Evolutionary conservation across 2,888 invertebrate species (phyloP).

Genomic region (Exocentrus adspersus): DNA sequence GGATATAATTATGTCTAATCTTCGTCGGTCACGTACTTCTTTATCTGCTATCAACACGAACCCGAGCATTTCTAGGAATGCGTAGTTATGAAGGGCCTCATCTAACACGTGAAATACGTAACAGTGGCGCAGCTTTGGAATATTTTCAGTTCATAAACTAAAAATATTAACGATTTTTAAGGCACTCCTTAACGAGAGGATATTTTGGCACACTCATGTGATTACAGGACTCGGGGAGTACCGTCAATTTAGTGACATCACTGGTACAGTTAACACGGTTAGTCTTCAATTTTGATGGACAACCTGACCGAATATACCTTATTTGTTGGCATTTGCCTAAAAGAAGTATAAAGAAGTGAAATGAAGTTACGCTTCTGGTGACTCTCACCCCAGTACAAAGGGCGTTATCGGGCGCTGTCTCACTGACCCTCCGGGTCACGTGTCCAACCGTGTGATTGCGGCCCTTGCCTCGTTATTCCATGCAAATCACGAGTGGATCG

Average conservation of each 20-base stretch:
- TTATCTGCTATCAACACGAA: conserved; percentile 40
- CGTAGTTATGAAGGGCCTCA: conserved; percentile 1
- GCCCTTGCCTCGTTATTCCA: conserved; percentile 25
- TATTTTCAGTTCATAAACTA: neutral
- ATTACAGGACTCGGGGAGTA: too few relatives aligned
- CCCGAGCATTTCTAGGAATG: conserved; percentile 34
- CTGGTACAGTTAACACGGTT: too few relatives aligned
- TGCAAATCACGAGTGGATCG: conserved; percentile 14
- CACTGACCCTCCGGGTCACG: conserved; percentile 20
- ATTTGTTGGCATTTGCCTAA: too few relatives aligned
- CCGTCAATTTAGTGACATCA: too few relatives aligned
- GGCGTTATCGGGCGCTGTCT: conserved; percentile 31
- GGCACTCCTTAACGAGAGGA: too few relatives aligned
- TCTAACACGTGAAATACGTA: conserved; percentile 5
- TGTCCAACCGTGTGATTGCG: conserved; percentile 28
- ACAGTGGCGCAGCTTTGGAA: conserved; percentile 3
- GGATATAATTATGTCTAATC: conserved; percentile 23
- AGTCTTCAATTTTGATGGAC: too few relatives aligned
- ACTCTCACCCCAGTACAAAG: neutral
- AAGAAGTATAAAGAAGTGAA: too few relatives aligned
- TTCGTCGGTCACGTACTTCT: conserved; percentile 27
- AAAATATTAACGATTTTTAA: neutral
- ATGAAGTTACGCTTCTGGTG: neutral
- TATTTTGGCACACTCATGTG: too few relatives aligned
- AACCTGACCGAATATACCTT: too few relatives aligned